Evolutionary conservation across 2,797 vertebrate genomes (phyloP), one percentile per base, ranked within the genome.

Genomic region (Craterocephalus amniculus): DNA sequence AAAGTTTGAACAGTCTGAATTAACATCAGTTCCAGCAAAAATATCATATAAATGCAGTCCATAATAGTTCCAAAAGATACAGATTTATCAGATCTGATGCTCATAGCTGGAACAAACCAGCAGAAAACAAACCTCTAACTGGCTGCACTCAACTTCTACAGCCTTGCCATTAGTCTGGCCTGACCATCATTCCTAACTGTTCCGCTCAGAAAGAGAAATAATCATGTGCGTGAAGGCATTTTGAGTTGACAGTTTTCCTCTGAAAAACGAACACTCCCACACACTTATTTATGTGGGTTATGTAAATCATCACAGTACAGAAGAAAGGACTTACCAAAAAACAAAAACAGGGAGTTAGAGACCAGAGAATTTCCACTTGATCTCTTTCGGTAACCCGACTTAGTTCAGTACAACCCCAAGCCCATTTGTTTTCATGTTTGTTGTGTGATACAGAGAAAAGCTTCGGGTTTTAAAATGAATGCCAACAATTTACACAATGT

Each of bases 261-360:
- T 63, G 35, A 63, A 64, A 51, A 63, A 48, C 45, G 61, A 82
- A 85, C 74, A 71, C 73, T 87, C 79, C 66, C 74, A 87, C 64
- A 20, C 58, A 71, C 63, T 67, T 63, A 75, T 65, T 78, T 59
- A 54, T 58, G 72, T 34, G 65, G 68, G 58, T 81, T 80, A 69
- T 65, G 48, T 83, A 35, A 74, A 61, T 77, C 55, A 57, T 49
- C 8, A 2, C 29, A 54, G 60, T 1, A 48, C 26, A 72, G 72
- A 71, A 70, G 52, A 66, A 38, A 74, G 68, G 68, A 7, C 36
- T 14, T 13, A 12, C 20, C 16, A 3, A 55, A 1, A 10, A n/a
- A 35, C 10, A 52, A 63, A 60, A 80, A 65, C 32, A 1, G 40
- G 13, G 29, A 71, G 52, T 79, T 85, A 61, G 70, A 60, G 31